Conservation (phyloP, 2,113 vertebrate genomes). For the Entomyzon cyanotis region DNA sequence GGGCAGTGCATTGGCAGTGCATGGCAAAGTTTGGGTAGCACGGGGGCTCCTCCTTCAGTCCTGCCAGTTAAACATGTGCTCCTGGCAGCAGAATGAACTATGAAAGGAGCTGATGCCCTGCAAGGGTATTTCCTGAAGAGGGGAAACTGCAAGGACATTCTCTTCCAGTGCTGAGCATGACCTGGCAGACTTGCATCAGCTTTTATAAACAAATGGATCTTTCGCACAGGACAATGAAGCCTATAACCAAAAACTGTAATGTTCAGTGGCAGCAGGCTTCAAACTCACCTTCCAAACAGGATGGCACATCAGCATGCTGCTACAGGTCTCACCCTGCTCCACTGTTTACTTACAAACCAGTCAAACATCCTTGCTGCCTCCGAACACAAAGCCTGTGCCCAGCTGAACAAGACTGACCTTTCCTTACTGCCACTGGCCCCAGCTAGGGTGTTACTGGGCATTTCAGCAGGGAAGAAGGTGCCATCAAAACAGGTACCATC, state of each 20-base stretch:
- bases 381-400: background rate
- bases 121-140: background rate
- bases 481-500: background rate
- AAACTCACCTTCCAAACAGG: background rate
- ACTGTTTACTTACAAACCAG: background rate
- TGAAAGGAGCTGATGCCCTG: background rate
- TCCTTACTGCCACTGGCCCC: background rate
- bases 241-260: background rate
- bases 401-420: background rate
- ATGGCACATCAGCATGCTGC: background rate
- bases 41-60: background rate
- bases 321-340: background rate
- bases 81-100: background rate
- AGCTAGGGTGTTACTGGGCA: background rate
- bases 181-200: background rate
- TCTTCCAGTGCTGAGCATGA: background rate
- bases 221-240: background rate
- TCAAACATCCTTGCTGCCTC: background rate
- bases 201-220: background rate
- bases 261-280: background rate
- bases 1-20: background rate
- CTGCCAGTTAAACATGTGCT: background rate
- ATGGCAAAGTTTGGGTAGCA: background rate
- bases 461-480: background rate
- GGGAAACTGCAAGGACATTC: background rate